A percentile compares a stretch with the other conserved stretches of the same genome.
Conservation (phyloP, 2,888 invertebrate genomes). For the Girardia tigrina region DNA sequence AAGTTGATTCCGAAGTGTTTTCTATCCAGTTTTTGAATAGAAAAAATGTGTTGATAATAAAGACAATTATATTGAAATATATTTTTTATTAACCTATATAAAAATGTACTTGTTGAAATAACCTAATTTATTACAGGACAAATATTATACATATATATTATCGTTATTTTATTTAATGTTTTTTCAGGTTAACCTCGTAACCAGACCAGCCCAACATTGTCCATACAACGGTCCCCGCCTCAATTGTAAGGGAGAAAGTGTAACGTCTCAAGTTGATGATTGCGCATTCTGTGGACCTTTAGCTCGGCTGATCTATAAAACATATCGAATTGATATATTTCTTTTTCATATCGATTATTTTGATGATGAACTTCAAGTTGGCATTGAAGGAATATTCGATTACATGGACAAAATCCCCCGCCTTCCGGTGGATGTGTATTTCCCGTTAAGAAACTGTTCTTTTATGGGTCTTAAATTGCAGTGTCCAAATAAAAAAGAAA, state of each 20-base stretch:
- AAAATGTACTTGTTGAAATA: no score
- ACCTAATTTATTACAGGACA: no score
- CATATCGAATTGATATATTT: neutral
- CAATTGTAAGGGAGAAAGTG: conserved; percentile 24
- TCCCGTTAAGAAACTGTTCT: conserved; percentile 28
- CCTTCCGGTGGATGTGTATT: neutral
- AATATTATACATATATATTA: no score
- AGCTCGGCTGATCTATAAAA: conserved; percentile 9
- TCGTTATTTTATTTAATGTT: no score
- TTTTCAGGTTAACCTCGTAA: neutral
- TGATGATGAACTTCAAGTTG: no score
- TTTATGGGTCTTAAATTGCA: conserved; percentile 29
- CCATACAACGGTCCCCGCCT: conserved; percentile 25
- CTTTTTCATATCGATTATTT: neutral
- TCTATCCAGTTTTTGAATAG: no score
- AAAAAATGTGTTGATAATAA: no score
- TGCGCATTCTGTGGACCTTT: conserved; percentile 34
- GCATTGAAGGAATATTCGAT: conserved; percentile 8
- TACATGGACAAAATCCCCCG: neutral
- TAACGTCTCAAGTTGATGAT: neutral
- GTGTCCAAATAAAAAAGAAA: conserved; percentile 17
- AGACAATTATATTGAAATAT: no score
- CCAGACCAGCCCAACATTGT: conserved; percentile 26
- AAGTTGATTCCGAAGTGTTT: no score
- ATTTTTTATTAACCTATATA: no score